Base-by-base conservation (phyloP, 1,140 invertebrate species). In the Drosophila varians region DNA sequence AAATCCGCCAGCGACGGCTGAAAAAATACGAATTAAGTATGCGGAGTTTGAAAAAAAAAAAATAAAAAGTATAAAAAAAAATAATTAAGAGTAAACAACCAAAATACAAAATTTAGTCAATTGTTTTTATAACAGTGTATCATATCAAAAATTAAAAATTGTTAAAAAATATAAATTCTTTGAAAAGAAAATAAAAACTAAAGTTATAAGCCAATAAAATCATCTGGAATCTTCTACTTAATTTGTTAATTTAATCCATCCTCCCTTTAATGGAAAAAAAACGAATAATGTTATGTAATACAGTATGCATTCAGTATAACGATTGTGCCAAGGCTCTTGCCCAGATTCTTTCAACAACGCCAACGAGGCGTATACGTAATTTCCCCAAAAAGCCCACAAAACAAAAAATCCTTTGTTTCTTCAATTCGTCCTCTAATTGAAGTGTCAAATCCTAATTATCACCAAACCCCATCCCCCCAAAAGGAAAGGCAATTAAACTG, bases 401-500 rank as follows among this genome's bases (percentile, higher is more conserved):
- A 51, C 61, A n/a, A 21, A 57, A 69, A 34, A 49, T 16, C 21
- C 26, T 51, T 36, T 40, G 21, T 34, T 38, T 51, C 6, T 71
- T 8, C 14, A 38, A 19, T 6, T 14, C 8, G 23, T 11, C 18
- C n/a, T 36, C 43, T 72, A 72, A 72, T 72, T 72, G 56, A 72
- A 52, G 68, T 72, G 69, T 72, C 69, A 72, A 61, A 36, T 21
- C 36, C 43, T 72, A 72, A 72, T 72, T 72, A 56, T 31, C 28
- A 3, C 48, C 56, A 12, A 21, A 7, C n/a, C 58, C 19, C 18
- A 2, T 12, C 4, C 0, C 36, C 28, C 25, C 34, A 1, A 2
- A 56, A 56, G 42, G 19, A 61, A 12, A 26, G 49, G 31, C 72
- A 84, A 84, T 79, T 76, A 86, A 76, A 64, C 49, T 55, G 75